These are phyloP conservation scores for Xestia ashworthii DNA, from an alignment of 2,888 invertebrate genomes.

Conservation along the genomic window DNA sequence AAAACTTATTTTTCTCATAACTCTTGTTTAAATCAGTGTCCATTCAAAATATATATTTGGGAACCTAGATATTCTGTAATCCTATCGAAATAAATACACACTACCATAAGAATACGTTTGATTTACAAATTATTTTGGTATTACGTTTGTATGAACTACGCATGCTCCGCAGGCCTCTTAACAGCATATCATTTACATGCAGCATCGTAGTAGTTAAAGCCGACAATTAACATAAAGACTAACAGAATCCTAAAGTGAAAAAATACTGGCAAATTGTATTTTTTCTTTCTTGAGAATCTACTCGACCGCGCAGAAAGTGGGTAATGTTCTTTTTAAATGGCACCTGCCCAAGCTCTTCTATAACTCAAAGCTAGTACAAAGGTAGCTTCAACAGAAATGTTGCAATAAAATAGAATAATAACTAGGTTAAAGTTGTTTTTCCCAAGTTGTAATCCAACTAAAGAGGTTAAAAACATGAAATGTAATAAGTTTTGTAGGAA, in stretches of 20 bases:
- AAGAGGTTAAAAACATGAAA: constrained; percentile 20
- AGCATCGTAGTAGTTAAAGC: background rate
- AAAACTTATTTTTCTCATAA: no score
- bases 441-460: background rate
- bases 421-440: constrained; percentile 54
- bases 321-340: background rate
- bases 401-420: constrained; percentile 40
- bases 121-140: no score
- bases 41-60: no score
- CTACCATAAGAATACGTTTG: no score
- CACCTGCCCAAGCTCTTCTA: background rate
- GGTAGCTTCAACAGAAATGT: constrained; percentile 36
- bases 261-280: background rate
- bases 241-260: background rate
- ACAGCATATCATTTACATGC: background rate
- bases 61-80: no score
- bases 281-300: background rate
- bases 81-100: no score
- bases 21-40: no score
- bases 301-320: background rate
- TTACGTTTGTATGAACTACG: no score
- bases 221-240: background rate
- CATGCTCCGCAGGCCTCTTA: no score
- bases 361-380: background rate
- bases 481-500: constrained; percentile 19